Evolutionary conservation across 92 coral and sea anemone species (phyloP).

Genomic region (Palythoa grandiflora): DNA sequence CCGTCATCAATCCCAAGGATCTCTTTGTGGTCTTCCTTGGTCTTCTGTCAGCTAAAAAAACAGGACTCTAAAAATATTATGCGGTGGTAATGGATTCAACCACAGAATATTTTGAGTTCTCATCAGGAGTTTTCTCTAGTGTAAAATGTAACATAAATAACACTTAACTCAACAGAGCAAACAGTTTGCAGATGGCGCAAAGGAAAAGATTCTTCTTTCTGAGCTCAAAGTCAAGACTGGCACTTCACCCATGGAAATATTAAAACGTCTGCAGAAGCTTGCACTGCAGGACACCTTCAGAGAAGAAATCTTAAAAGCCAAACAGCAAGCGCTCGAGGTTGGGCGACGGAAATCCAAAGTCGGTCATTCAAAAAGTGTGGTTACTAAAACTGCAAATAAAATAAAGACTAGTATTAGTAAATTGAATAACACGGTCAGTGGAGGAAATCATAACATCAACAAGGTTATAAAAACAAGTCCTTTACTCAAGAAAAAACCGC

Average conservation of each 20-base stretch:
- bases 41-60: no score
- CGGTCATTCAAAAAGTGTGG: constrained; percentile 12
- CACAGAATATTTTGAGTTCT: no score
- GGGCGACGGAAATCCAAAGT: constrained; percentile 39
- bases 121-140: no score
- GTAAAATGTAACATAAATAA: background rate
- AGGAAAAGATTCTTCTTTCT: constrained; percentile 60
- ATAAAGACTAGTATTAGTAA: background rate
- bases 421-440: background rate
- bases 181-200: constrained; percentile 83
- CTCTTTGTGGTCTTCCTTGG: no score
- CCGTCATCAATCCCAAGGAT: no score
- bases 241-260: constrained; percentile 69
- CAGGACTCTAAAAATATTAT: no score
- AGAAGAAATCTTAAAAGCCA: constrained; percentile 40
- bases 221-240: constrained; percentile 64
- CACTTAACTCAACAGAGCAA: constrained; percentile 62
- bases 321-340: constrained; percentile 58
- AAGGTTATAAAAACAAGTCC: background rate
- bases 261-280: constrained; percentile 74
- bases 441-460: background rate
- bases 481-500: background rate
- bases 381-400: background rate
- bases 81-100: no score
- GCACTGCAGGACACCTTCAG: constrained; percentile 87